Conservation (phyloP, 2,888 invertebrate species). For the Phrixothrix hirtus region DNA sequence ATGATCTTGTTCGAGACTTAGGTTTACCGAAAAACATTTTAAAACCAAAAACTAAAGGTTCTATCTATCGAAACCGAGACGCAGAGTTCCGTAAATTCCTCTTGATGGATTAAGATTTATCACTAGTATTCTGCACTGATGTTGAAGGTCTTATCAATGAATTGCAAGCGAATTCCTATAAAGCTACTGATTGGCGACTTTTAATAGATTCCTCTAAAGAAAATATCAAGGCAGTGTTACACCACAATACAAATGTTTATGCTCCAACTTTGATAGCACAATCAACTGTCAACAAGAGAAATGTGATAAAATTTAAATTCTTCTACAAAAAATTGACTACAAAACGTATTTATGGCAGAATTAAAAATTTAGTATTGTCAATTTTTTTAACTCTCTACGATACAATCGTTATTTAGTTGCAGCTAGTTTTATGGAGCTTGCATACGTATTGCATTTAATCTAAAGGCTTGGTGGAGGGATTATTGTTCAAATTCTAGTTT, state of each 20-base stretch:
- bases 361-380: too few relatives aligned
- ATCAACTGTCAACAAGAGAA: slow-evolving; percentile 11
- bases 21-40: slow-evolving; percentile 24
- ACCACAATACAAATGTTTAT: not conserved
- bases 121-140: not conserved
- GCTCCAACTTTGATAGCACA: slow-evolving; percentile 6
- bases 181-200: too few relatives aligned
- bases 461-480: too few relatives aligned
- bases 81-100: not conserved
- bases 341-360: too few relatives aligned
- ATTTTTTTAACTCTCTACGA: too few relatives aligned
- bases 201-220: slow-evolving; percentile 8
- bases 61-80: slow-evolving; percentile 4
- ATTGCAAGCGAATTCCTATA: too few relatives aligned
- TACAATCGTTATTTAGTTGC: too few relatives aligned
- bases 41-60: slow-evolving; percentile 1
- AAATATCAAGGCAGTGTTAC: slow-evolving; percentile 9
- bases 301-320: slow-evolving; percentile 5
- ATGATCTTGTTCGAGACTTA: slow-evolving; percentile 32
- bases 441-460: too few relatives aligned
- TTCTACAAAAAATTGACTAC: slow-evolving; percentile 5
- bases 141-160: too few relatives aligned
- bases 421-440: too few relatives aligned
- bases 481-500: too few relatives aligned
- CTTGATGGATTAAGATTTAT: not conserved